phyloP scores from a whole-genome alignment of 2,888 invertebrate genomes.

The Baccha elongata region DNA sequence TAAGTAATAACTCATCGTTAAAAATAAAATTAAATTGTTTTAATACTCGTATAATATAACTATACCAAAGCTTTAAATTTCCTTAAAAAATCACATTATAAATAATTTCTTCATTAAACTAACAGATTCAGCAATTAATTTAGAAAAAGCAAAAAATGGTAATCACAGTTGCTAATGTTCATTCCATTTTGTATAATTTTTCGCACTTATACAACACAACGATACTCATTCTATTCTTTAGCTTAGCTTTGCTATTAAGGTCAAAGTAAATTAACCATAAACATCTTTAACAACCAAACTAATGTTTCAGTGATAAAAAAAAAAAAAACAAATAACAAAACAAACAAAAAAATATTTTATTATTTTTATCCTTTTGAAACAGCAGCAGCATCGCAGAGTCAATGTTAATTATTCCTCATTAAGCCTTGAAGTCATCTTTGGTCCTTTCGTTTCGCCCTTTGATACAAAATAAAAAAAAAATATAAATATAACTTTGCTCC shows the following conservation, averaged over 20 bases:
- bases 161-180: slow-evolving; percentile 1
- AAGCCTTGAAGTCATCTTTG: slow-evolving; percentile 36
- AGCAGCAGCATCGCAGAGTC: slow-evolving; percentile 12
- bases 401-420: slow-evolving; percentile 60
- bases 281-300: slow-evolving; percentile 25
- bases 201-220: neutral
- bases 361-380: slow-evolving; percentile 24
- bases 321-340: neutral
- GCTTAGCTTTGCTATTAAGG: slow-evolving; percentile 16
- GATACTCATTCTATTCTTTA: neutral
- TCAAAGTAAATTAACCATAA: slow-evolving; percentile 41
- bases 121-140: no score
- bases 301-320: neutral
- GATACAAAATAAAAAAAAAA: slow-evolving; percentile 3
- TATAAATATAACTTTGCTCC: slow-evolving; percentile 6
- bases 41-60: no score
- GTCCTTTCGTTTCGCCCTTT: slow-evolving; percentile 22
- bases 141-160: neutral
- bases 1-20: no score
- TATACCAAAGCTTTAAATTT: no score
- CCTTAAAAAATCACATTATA: no score
- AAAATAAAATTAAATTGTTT: no score
- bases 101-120: no score
- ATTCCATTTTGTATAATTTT: neutral
- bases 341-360: slow-evolving; percentile 14